These are phyloP conservation scores for Leucopsar rothschildi DNA, from an alignment of 2,113 vertebrate species.

Conservation along the genomic window DNA sequence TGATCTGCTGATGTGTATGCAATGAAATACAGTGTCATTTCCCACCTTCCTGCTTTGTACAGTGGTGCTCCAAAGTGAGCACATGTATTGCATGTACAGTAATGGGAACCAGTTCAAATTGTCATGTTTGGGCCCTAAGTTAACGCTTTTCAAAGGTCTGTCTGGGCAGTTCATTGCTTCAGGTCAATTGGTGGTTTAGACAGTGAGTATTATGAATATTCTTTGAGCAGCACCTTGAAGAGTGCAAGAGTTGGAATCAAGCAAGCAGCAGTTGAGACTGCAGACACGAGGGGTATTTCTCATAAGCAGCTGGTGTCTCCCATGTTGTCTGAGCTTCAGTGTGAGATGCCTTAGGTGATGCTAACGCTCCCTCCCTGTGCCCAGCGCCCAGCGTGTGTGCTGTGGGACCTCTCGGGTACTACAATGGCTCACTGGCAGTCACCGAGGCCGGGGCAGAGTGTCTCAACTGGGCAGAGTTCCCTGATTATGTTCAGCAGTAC, in stretches of 20 bases:
- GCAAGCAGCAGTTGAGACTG: background rate
- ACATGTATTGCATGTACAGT: background rate
- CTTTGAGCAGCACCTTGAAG: background rate
- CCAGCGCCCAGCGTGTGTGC: conserved; percentile 78
- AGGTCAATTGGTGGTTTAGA: background rate
- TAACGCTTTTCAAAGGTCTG: background rate
- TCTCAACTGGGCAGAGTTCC: conserved; percentile 88
- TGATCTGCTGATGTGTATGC: background rate
- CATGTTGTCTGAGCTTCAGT: rapidly evolving
- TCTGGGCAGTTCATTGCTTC: background rate
- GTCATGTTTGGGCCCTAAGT: background rate
- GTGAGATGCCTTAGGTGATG: background rate
- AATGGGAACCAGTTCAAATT: background rate
- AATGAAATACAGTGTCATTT: background rate
- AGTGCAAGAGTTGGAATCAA: background rate
- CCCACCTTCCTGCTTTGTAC: background rate
- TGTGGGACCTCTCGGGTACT: conserved; percentile 81
- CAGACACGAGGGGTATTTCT: background rate
- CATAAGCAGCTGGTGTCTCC: background rate
- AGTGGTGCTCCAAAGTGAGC: background rate
- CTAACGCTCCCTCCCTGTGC: background rate
- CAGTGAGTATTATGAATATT: background rate
- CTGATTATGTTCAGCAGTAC: conserved; percentile 89
- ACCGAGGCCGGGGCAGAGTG: conserved; percentile 83
- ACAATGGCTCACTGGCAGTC: conserved; percentile 83